Conservation (phyloP, 37 sponge, comb jelly and placozoan genomes). For the Oopsacas minuta region DNA sequence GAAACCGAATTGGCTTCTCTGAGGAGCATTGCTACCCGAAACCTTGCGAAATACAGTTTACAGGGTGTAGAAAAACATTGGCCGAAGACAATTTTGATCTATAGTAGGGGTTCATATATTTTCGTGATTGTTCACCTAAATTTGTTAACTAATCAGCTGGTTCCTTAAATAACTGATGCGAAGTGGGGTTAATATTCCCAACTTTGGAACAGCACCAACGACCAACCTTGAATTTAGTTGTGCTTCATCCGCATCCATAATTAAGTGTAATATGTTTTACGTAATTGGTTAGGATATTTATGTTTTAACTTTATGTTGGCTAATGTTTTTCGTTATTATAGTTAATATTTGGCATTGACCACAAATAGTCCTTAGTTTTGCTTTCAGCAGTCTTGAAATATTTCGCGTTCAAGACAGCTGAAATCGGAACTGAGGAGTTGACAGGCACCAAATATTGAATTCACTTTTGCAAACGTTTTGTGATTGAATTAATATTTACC, state of each 20-base stretch:
- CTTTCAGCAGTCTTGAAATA: too few species aligned
- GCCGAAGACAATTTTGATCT: neutral
- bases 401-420: too few species aligned
- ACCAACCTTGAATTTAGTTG: neutral
- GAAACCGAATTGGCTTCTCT: neutral
- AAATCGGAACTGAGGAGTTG: too few species aligned
- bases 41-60: neutral
- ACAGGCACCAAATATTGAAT: too few species aligned
- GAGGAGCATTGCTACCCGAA: neutral
- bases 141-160: neutral
- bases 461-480: too few species aligned
- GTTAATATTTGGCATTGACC: too few species aligned
- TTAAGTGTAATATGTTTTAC: neutral
- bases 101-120: neutral
- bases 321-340: too few species aligned
- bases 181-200: neutral
- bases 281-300: too few species aligned
- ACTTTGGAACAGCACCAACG: neutral
- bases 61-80: neutral
- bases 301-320: too few species aligned
- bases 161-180: neutral
- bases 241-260: neutral
- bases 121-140: neutral
- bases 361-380: too few species aligned
- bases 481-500: too few species aligned